Evolutionary conservation across 2,888 invertebrate species (phyloP).

Genomic region (Automeris io): DNA sequence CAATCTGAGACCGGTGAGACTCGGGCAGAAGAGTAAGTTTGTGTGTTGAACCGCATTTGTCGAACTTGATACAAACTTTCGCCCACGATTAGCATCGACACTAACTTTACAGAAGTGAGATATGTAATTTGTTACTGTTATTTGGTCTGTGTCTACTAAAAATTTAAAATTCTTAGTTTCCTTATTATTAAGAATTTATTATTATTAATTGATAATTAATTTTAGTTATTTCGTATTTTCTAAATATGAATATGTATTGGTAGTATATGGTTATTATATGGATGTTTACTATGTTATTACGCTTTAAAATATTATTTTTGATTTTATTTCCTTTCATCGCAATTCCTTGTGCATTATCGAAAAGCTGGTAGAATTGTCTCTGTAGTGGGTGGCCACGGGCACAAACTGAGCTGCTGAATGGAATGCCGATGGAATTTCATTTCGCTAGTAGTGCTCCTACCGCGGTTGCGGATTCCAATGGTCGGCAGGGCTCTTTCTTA

Average conservation of each 20-base stretch:
- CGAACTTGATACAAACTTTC: constrained; percentile 47
- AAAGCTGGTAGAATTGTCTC: constrained; percentile 34
- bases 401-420: constrained; percentile 36
- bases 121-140: neutral
- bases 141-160: no score
- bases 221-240: no score
- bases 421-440: constrained; percentile 68
- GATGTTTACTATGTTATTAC: no score
- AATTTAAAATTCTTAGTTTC: no score
- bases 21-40: constrained; percentile 41
- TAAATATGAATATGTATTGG: no score
- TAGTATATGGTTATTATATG: no score
- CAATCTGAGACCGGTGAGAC: constrained; percentile 12
- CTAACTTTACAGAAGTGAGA: constrained; percentile 34
- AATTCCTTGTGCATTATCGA: constrained; percentile 25
- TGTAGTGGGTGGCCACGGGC: constrained; percentile 29
- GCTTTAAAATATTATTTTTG: no score
- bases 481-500: constrained; percentile 24
- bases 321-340: no score
- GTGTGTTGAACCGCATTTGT: constrained; percentile 62
- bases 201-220: no score
- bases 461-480: constrained; percentile 53
- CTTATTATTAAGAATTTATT: no score
- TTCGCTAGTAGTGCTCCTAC: constrained; percentile 54
- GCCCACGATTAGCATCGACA: constrained; percentile 52